Percentiles rank a stretch among this genome's conserved stretches.
These are phyloP conservation scores for Neotragus moschatus DNA, from an alignment of 2,113 vertebrate species.

Conservation along the genomic window DNA sequence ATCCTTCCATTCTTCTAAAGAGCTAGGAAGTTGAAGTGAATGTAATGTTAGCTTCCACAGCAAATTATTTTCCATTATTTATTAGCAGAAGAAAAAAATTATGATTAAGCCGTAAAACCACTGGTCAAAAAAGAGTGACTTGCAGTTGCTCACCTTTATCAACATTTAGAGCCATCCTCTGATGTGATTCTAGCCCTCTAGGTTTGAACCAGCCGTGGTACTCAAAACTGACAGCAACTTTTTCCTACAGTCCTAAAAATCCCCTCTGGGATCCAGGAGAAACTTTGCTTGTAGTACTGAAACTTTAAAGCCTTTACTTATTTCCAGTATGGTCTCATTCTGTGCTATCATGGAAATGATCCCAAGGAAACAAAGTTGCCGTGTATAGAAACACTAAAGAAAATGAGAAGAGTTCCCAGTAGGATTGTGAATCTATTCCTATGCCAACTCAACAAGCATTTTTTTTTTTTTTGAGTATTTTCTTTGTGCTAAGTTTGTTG, in stretches of 20 bases:
- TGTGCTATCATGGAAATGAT: neutral
- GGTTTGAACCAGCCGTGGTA: neutral
- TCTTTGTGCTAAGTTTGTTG: neutral
- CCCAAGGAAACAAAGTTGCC: neutral
- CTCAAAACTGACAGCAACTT: neutral
- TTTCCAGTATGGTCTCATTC: neutral
- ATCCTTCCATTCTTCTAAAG: neutral
- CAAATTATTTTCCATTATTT: conserved; percentile 34
- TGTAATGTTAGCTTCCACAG: conserved; percentile 14
- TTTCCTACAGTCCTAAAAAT: neutral
- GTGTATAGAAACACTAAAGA: neutral
- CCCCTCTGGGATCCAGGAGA: neutral
- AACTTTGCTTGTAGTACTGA: neutral
- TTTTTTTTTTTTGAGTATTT: neutral
- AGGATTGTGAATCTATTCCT: neutral
- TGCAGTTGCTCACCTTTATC: neutral
- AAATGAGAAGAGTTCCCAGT: neutral
- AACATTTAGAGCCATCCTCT: neutral
- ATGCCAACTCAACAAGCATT: neutral
- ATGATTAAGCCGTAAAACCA: neutral
- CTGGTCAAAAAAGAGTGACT: neutral
- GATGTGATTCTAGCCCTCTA: neutral
- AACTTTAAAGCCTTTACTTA: neutral
- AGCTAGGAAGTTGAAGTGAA: conserved; percentile 41
- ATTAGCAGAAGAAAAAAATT: neutral